Evolutionary conservation across 2,797 vertebrate genomes (phyloP).

Genomic region (Accipiter minullus): DNA sequence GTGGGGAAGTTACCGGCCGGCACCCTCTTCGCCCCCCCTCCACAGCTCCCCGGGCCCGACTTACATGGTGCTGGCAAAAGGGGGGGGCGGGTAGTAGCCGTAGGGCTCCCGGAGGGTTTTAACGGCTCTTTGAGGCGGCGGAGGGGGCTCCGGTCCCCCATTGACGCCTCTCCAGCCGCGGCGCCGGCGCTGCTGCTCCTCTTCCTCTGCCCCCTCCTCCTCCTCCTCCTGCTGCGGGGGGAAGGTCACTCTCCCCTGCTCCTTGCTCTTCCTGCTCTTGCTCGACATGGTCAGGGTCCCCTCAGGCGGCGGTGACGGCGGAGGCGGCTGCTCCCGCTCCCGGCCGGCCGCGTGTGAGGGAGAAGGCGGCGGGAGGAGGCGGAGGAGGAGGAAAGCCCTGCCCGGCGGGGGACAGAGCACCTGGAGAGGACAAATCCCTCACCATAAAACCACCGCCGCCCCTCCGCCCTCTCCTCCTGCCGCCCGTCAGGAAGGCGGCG

Average conservation of each 20-base stretch:
- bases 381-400: background rate
- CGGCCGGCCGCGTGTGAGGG: background rate
- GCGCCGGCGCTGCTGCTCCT: slow-evolving; percentile 65
- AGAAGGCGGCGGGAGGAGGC: background rate
- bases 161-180: slow-evolving; percentile 77
- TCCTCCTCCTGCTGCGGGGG: slow-evolving; percentile 54
- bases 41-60: background rate
- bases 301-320: background rate
- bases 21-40: background rate
- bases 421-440: background rate
- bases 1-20: background rate
- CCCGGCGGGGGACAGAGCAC: background rate
- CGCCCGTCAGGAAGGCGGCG: background rate
- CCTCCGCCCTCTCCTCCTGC: background rate
- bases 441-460: background rate
- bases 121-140: slow-evolving; percentile 20
- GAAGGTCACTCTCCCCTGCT: slow-evolving; percentile 76
- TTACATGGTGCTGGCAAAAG: slow-evolving; percentile 55
- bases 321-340: background rate
- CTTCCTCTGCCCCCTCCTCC: slow-evolving; percentile 46
- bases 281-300: slow-evolving; percentile 65
- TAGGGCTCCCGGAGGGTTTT: slow-evolving; percentile 57
- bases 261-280: slow-evolving; percentile 67
- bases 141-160: slow-evolving; percentile 70
- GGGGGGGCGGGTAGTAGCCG: slow-evolving; percentile 55